A percentile compares a stretch with the other conserved stretches of the same genome.
Conservation (phyloP, 2,113 vertebrate species). For the Carassius carassius region DNA sequence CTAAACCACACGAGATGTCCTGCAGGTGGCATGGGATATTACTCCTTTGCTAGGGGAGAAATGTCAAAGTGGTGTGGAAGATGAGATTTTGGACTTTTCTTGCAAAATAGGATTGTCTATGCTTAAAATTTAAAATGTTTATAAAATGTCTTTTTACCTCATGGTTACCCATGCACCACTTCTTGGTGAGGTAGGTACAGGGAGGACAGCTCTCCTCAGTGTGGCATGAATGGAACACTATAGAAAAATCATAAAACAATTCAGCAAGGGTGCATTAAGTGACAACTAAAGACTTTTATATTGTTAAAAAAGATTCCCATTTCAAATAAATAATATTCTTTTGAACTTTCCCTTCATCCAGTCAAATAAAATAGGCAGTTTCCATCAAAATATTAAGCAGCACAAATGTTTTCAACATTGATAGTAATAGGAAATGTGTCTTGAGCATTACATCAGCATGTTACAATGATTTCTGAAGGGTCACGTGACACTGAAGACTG, state of each 20-base stretch:
- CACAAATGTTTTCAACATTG: too few species aligned
- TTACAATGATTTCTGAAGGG: too few species aligned
- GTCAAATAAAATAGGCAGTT: too few species aligned
- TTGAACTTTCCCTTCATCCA: too few species aligned
- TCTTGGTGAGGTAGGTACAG: slow-evolving; percentile 94
- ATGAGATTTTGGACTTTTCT: not conserved
- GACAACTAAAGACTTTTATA: too few species aligned
- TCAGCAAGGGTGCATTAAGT: too few species aligned
- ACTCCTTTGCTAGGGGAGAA: slow-evolving; percentile 85
- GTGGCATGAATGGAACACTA: slow-evolving; percentile 97
- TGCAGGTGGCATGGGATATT: slow-evolving; percentile 97
- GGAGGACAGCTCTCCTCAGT: slow-evolving; percentile 95
- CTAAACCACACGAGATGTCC: slow-evolving; percentile 95
- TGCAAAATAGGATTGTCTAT: not conserved
- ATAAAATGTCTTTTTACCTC: slow-evolving; percentile 80
- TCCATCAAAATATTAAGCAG: too few species aligned
- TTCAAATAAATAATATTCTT: too few species aligned
- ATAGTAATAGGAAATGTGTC: too few species aligned
- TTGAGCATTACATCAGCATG: too few species aligned
- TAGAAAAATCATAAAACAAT: not conserved
- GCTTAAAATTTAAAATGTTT: not conserved
- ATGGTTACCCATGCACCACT: slow-evolving; percentile 98
- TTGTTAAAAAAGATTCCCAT: too few species aligned
- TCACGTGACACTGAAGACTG: too few species aligned
- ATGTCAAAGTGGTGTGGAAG: not conserved